Base-by-base conservation (phyloP, 2,113 vertebrate species). In the Uropsilus gracilis region DNA sequence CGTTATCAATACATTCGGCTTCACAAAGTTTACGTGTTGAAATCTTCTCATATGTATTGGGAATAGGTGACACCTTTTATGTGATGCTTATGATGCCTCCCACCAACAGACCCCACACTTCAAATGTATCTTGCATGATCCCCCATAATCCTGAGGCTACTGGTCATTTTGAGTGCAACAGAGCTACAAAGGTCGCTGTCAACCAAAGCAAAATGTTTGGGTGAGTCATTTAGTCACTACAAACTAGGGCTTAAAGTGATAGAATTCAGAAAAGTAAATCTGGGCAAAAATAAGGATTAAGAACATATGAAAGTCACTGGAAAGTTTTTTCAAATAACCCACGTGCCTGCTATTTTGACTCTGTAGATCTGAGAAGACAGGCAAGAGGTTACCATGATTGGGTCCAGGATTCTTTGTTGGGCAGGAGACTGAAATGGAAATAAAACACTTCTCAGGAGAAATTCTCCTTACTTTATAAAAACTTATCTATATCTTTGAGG, bases 1-100 rank as follows among this genome's bases (percentile, higher is more conserved):
- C 75, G 84, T 84, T 81, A 91, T 96, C 89, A 95, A 91, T 91
- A 94, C 66, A 59, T 71, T 61, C 85, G 61, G 48, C 78, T 10
- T 94, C 34, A 46, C 24, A 42, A 82, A 63, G 50, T 63, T 87
- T 77, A 61, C 63, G 66, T 53, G 71, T 32, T 82, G 24, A 91
- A 32, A 83, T 63, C 34, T 85, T 71, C 48, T 34, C 46, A 69
- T 14, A 30, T 61, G 86, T 90, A 59, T 26, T 90, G 76, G 94
- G 48, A 92, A 53, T 8, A 84, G n/a, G 44, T 34, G 16, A 10
- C 55, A 55, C 32, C 26, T 13, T 73, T 11, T 66, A 11, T 32
- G 50, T 61, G 46, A 63, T 55, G 18, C 63, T 68, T 66, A 44
- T 37, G 81, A 77, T 42, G 13, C 6, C 8, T 42, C 7, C 6